A percentile compares a stretch with the other conserved stretches of the same genome.
Conservation (phyloP, 2,888 invertebrate species). For the Agriopis aurantiaria region DNA sequence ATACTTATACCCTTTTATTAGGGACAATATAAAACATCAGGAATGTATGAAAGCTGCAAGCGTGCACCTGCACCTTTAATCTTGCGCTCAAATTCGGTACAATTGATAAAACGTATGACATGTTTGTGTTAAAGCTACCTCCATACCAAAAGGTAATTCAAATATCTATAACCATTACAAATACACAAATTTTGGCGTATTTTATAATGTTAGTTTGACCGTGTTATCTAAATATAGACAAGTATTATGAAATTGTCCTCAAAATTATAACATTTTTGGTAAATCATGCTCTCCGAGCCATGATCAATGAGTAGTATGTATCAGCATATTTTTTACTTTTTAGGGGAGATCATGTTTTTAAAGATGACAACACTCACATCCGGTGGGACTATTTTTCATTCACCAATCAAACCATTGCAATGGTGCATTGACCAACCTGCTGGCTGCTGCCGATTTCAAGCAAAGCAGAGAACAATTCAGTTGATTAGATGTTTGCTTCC, state of each 20-base stretch:
- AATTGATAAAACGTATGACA: no score
- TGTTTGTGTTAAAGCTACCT: no score
- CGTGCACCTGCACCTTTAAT: no score
- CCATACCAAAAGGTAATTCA: no score
- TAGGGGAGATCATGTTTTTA: constrained; percentile 40
- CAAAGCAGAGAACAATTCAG: constrained; percentile 69
- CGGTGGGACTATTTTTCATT: constrained; percentile 74
- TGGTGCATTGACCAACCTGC: constrained; percentile 85
- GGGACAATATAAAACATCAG: neutral
- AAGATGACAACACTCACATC: constrained; percentile 65
- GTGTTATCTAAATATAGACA: no score
- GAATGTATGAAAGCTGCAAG: neutral
- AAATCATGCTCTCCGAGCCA: no score
- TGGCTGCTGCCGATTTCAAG: constrained; percentile 71
- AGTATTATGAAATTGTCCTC: no score
- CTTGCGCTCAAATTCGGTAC: neutral
- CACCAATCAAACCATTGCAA: constrained; percentile 84
- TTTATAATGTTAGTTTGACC: no score
- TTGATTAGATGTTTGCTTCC: constrained; percentile 80
- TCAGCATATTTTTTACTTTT: neutral
- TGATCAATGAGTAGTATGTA: no score
- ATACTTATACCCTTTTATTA: constrained; percentile 1
- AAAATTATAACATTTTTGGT: no score
- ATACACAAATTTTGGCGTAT: no score
- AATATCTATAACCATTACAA: no score